Percentiles rank a stretch among this genome's conserved stretches.
Evolutionary conservation across 1,140 invertebrate genomes (phyloP).

Genomic region (Chelonus insularis): DNA sequence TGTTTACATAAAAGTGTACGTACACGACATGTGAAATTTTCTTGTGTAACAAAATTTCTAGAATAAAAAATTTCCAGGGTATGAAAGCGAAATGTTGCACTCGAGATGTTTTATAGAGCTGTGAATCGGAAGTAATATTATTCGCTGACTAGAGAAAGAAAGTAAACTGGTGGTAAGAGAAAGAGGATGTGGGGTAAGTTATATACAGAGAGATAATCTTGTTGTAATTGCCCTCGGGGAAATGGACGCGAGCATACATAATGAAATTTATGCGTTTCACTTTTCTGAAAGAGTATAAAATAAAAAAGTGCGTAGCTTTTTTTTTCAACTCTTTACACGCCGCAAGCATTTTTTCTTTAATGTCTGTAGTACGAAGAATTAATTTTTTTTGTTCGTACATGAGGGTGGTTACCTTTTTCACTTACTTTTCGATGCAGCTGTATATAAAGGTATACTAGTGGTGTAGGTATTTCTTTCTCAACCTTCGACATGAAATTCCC

Average conservation of each 20-base stretch:
- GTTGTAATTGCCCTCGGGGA: conserved; percentile 5
- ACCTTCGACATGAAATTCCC: background rate
- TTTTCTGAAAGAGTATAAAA: background rate
- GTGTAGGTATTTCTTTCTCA: background rate
- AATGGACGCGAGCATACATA: conserved; percentile 6
- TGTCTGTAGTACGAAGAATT: background rate
- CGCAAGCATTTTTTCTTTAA: conserved; percentile 11
- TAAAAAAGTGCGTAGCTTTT: background rate
- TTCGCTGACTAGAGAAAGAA: conserved; percentile 8
- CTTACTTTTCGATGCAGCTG: background rate
- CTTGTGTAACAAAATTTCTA: conserved; percentile 9
- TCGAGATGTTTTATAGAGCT: conserved; percentile 20
- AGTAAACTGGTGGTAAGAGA: background rate
- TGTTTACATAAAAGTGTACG: conserved; percentile 11
- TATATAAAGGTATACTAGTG: background rate
- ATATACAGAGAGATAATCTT: conserved; percentile 4
- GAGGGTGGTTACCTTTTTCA: background rate
- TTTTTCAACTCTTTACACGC: background rate
- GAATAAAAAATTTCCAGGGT: conserved; percentile 19
- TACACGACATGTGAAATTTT: conserved; percentile 12
- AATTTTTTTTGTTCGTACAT: background rate
- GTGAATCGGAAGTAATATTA: conserved; percentile 23
- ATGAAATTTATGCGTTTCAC: background rate
- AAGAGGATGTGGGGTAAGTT: background rate
- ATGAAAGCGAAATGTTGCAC: conserved; percentile 20